These are phyloP conservation scores for Polydrusus pterygomalis DNA, from an alignment of 2,888 invertebrate species.

Conservation along the genomic window DNA sequence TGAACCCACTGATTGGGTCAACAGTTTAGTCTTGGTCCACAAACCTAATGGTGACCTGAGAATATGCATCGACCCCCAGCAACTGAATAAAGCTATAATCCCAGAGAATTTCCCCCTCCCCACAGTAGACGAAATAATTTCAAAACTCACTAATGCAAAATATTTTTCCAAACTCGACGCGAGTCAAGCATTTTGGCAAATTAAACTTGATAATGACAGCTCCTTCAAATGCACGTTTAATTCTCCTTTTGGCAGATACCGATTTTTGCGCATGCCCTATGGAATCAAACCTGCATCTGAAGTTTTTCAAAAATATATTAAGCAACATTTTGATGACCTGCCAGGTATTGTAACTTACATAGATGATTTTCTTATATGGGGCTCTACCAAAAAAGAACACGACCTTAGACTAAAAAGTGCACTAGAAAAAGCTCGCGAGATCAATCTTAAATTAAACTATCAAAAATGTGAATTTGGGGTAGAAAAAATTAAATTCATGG, in stretches of 20 bases:
- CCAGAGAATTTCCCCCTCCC: not conserved
- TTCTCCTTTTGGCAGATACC: slow-evolving; percentile 33
- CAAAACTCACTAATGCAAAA: not conserved
- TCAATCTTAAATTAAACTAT: too few species aligned
- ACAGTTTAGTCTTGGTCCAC: slow-evolving; percentile 46
- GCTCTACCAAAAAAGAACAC: not conserved
- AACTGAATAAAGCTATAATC: slow-evolving; percentile 45
- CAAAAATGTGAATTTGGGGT: too few species aligned
- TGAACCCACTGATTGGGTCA: slow-evolving; percentile 56
- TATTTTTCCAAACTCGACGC: slow-evolving; percentile 43
- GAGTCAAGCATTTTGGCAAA: slow-evolving; percentile 31
- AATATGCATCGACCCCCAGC: slow-evolving; percentile 53
- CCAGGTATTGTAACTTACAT: not conserved
- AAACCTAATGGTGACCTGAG: slow-evolving; percentile 45
- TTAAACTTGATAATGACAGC: slow-evolving; percentile 13
- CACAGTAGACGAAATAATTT: not conserved
- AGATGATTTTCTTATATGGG: not conserved
- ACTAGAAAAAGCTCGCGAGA: not conserved
- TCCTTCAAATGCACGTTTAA: slow-evolving; percentile 33
- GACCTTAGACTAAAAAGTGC: not conserved
- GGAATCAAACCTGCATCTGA: slow-evolving; percentile 26
- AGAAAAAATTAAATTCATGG: too few species aligned
- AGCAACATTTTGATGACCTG: not conserved
- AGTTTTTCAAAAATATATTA: slow-evolving; percentile 29
- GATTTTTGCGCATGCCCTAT: slow-evolving; percentile 40